Percentiles rank a stretch among this genome's conserved stretches.
These are phyloP conservation scores for Drosophila seguyi DNA, from an alignment of 1,140 invertebrate species.

Conservation along the genomic window DNA sequence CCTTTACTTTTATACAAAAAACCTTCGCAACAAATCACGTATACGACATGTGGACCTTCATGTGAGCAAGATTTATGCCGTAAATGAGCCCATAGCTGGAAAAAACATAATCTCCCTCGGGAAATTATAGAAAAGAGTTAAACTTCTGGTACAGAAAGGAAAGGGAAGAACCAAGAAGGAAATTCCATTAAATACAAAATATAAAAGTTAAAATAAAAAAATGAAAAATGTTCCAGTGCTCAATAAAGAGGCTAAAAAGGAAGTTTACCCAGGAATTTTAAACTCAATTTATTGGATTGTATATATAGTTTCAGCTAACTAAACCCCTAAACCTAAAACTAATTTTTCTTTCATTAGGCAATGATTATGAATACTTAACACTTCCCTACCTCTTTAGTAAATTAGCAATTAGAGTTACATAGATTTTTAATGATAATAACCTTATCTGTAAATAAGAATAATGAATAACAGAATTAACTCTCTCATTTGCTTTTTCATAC, in stretches of 20 bases:
- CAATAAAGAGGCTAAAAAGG: background rate
- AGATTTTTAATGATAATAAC: too few species aligned
- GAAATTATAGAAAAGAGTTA: background rate
- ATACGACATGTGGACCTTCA: slow-evolving; percentile 14
- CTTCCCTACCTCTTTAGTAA: background rate
- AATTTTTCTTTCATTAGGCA: background rate
- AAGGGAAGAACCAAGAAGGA: background rate
- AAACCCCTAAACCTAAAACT: too few species aligned
- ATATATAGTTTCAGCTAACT: too few species aligned
- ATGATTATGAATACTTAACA: background rate
- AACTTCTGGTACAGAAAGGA: slow-evolving; percentile 3
- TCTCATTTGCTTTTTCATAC: slow-evolving; percentile 24
- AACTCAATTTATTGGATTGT: too few species aligned
- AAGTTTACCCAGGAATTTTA: slow-evolving; percentile 4
- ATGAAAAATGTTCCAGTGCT: slow-evolving; percentile 25
- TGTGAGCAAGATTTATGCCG: background rate
- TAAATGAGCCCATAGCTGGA: slow-evolving; percentile 13
- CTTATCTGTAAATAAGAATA: background rate
- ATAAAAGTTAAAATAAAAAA: background rate
- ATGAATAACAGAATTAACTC: background rate
- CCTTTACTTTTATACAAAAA: background rate
- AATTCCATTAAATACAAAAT: background rate
- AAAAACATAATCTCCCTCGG: slow-evolving; percentile 13
- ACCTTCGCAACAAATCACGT: background rate
- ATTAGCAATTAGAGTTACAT: background rate